These are phyloP conservation scores for Phlogophora meticulosa DNA, from an alignment of 2,888 invertebrate species.

Conservation along the genomic window DNA sequence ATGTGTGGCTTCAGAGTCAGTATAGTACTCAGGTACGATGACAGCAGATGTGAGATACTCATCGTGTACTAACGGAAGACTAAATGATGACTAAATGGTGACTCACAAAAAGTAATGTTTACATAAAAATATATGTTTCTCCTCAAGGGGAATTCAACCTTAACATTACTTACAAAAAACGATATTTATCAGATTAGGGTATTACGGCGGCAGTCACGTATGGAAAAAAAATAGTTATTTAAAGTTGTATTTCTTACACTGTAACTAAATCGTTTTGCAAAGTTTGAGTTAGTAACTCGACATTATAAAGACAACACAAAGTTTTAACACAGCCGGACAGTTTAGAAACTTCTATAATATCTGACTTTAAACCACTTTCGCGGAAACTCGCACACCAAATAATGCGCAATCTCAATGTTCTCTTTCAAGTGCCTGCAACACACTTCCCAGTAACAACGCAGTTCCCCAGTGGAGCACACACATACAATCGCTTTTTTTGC, in stretches of 20 bases:
- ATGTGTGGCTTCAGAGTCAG: no score
- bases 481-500: constrained; percentile 15
- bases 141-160: no score
- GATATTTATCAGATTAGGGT: no score
- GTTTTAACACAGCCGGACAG: constrained; percentile 6
- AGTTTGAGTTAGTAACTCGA: not conserved
- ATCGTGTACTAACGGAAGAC: no score
- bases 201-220: no score
- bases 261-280: constrained; percentile 9
- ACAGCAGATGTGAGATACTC: no score
- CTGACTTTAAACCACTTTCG: constrained; percentile 6
- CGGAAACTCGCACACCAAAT: constrained; percentile 11
- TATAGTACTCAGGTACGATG: no score
- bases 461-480: not conserved
- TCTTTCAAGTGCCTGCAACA: not conserved
- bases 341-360: constrained; percentile 11
- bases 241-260: constrained; percentile 2
- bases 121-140: no score
- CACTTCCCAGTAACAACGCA: constrained; percentile 3
- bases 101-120: no score
- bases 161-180: no score
- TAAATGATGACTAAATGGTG: no score
- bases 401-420: constrained; percentile 12
- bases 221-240: no score
- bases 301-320: constrained; percentile 22